Evolutionary conservation across 1,140 invertebrate genomes (phyloP), one percentile per base, ranked within the genome.

Genomic region (Eriocheir sinensis): DNA sequence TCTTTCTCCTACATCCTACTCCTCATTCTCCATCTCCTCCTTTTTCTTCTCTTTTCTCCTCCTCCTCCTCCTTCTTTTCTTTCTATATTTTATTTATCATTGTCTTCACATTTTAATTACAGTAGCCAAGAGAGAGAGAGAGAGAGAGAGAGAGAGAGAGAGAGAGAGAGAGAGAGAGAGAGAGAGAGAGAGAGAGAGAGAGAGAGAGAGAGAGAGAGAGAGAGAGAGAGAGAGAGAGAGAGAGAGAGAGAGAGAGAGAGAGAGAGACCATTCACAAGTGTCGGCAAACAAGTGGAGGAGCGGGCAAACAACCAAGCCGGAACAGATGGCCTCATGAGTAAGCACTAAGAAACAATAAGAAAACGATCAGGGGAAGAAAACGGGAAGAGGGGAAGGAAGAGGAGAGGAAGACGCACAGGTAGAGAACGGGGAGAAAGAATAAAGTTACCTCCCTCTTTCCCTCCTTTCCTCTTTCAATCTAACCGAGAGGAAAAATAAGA

Each of bases 141-240:
- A 21, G 21, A 72, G 6, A 72, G 60, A 72, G 60, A 72, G 60
- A 72, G 60, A 72, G 60, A 72, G 60, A 72, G 60, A 72, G 60
- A 72, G 60, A 72, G 60, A 72, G 60, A 72, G 60, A 72, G 60
- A 72, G 60, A 72, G 60, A 72, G 6, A 72, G 27, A 72, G 12
- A n/a, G 4, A 72, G n/a, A 12, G 60, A 21, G 21, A 72, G 6
- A 72, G 60, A 72, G 60, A 72, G 60, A 72, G 60, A 72, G 60
- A 72, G 60, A 72, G 60, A 72, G 60, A 72, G 60, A 72, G 60
- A 72, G 60, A 72, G 60, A 72, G 60, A 72, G 60, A 72, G 60
- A 72, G 60, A 72, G 60, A 72, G 53, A 60, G 53, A 60, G 53
- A 60, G 53, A 60, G 53, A 60, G 53, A 60, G 53, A 60, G 53